Evolutionary conservation across 2,113 vertebrate species (phyloP), one percentile per base, ranked within the genome.

Genomic region (Hippocampus mohnikei): DNA sequence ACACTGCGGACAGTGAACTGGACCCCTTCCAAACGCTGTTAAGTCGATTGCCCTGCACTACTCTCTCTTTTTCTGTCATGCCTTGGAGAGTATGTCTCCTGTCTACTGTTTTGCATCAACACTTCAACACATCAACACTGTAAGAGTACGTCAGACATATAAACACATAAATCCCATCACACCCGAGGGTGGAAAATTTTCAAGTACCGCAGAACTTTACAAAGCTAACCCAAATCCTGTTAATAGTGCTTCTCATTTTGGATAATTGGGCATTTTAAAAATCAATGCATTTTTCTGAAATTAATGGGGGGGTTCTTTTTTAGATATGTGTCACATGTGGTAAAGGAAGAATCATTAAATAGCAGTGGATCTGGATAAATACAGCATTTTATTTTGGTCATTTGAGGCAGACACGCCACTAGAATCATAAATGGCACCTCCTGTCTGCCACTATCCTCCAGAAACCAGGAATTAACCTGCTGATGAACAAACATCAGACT

Each of bases 41-140:
- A 85, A 90, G 87, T 90, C 84, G 85, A 81, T 86, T 74, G 71
- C 55, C 66, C 83, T 87, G 87, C 88, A 86, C 85, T 86, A 82
- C 76, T 87, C 81, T 67, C 50, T 58, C 67, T 73, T 74, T 88
- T 83, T 76, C 40, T 63, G 62, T 74, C 50, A 76, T 74, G 76
- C 72, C 76, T 83, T 85, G 89, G 59, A 61, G 5, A 40, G 59
- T 81, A 89, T 83, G 75, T 84, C 67, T 66, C 87, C 52, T 83
- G 75, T 84, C 68, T 66, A 86, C 52, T n/a, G 20, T 84, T 86
- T 74, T 74, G 81, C 86, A 85, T 70, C 82, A 82, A 78, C 77
- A 42, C 59, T 87, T 87, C n/a, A n/a, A n/a, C n/a, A n/a, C 86
- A 85, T 70, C 82, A 82, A 78, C 77, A 42, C 59, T 87, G 77